Conservation (phyloP, 1,140 invertebrate genomes). For the Drosophila varians region DNA sequence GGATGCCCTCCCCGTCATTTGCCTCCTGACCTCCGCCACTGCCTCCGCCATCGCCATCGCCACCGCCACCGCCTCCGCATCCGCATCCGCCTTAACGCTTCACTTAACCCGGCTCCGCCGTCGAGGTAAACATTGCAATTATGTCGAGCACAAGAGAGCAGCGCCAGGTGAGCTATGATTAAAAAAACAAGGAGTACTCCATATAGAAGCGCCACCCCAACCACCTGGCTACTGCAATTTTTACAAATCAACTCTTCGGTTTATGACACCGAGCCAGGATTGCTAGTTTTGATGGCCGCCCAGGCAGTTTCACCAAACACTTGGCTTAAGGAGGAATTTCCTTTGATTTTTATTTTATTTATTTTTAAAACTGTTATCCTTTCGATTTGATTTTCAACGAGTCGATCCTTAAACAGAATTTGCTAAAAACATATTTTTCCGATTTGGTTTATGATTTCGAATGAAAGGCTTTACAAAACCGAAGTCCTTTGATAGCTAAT, state of each 20-base stretch:
- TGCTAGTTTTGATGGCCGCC: constrained; percentile 5
- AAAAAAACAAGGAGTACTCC: constrained; percentile 45
- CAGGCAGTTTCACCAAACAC: not conserved
- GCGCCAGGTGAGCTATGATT: constrained; percentile 70
- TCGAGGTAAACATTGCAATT: constrained; percentile 76
- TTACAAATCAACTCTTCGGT: constrained; percentile 70
- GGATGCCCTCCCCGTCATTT: constrained; percentile 32
- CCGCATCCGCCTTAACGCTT: constrained; percentile 76
- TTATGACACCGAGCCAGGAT: constrained; percentile 39
- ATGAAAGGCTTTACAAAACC: too few relatives aligned
- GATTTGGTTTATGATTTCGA: too few relatives aligned
- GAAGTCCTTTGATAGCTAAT: too few relatives aligned
- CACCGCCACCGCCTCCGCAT: too few relatives aligned
- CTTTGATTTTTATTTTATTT: too few relatives aligned
- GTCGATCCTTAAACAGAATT: too few relatives aligned
- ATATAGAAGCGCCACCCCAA: not conserved
- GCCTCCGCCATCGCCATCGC: too few relatives aligned
- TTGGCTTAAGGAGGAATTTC: too few relatives aligned
- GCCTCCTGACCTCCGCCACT: too few relatives aligned
- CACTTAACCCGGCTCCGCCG: constrained; percentile 61
- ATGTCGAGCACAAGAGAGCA: constrained; percentile 65
- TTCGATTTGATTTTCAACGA: too few relatives aligned
- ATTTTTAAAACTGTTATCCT: too few relatives aligned
- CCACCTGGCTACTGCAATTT: constrained; percentile 46
- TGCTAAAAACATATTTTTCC: too few relatives aligned